A percentile compares a stretch with the other conserved stretches of the same genome.
Evolutionary conservation across 2,113 vertebrate genomes (phyloP).

Genomic region (Tragelaphus strepsiceros): DNA sequence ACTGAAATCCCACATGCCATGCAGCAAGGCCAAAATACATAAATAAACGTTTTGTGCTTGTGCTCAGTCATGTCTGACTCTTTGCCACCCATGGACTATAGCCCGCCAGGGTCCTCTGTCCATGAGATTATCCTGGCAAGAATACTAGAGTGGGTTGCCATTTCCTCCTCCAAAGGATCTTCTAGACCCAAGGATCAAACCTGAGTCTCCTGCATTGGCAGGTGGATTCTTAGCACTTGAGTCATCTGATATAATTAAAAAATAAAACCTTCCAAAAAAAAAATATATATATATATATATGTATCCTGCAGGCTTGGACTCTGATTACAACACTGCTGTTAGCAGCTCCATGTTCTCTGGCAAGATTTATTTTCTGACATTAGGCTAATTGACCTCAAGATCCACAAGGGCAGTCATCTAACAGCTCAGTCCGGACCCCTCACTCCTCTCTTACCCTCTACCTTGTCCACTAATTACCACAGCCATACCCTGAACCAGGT

Average conservation of each 20-base stretch:
- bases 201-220: not conserved
- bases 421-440: not conserved
- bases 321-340: not conserved
- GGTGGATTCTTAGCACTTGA: not conserved
- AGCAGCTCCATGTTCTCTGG: not conserved
- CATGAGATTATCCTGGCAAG: not conserved
- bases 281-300: not conserved
- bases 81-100: not conserved
- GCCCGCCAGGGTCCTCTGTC: not conserved
- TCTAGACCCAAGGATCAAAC: not conserved
- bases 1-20: not conserved
- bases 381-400: not conserved
- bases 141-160: not conserved
- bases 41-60: not conserved
- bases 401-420: not conserved
- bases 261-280: not conserved
- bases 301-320: not conserved
- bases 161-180: not conserved
- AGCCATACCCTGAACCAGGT: not conserved
- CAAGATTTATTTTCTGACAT: not conserved
- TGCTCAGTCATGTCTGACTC: not conserved
- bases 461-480: not conserved
- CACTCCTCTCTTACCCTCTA: not conserved
- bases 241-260: not conserved
- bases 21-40: not conserved